Base-by-base conservation (phyloP, 2,797 vertebrate genomes). In the Pseudochirops cupreus region DNA sequence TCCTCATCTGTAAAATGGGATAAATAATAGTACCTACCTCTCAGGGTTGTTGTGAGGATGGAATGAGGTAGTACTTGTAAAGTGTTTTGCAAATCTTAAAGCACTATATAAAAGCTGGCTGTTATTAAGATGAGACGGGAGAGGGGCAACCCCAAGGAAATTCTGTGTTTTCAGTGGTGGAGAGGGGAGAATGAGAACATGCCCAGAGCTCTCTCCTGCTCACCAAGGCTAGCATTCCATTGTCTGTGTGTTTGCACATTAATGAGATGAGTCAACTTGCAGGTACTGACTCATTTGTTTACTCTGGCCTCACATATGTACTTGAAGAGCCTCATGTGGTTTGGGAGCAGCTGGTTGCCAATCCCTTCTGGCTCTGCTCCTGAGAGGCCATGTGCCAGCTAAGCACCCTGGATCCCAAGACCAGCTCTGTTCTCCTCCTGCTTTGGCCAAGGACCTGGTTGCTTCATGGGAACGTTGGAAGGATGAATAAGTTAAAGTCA, bases 201-300 rank as follows among this genome's bases (percentile, higher is more conserved):
- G 74, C 39, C 39, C 39, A 50, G 39, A 87, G 24, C 10, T 11
- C 21, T 87, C 74, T 50, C 4, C 10, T 87, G 74, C 74, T 46
- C 39, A 26, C 39, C 67, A 26, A 26, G 21, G 39, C 21, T 87
- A 50, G 74, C 74, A 46, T 50, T 87, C 39, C 74, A 26, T 87
- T 50, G 39, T 87, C 50, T 87, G 21, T 50, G 9, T 87, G 39
- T 87, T 87, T 87, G 74, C 74, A 50, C 74, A 50, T 87, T 50
- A 87, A 87, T 50, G 39, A 87, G 39, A 87, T 87, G 74, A 87
- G 74, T 46, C 39, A 87, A 50, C 39, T 39, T 50, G 21, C 74
- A 87, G 74, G 74, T 87, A 50, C 74, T 87, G 74, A 87, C 74
- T 87, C 74, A 87, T 87, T 87, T 87, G 21, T 87, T 87, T 87